Evolutionary conservation across 2,888 invertebrate species (phyloP).

Genomic region (Pterobdella sp.): DNA sequence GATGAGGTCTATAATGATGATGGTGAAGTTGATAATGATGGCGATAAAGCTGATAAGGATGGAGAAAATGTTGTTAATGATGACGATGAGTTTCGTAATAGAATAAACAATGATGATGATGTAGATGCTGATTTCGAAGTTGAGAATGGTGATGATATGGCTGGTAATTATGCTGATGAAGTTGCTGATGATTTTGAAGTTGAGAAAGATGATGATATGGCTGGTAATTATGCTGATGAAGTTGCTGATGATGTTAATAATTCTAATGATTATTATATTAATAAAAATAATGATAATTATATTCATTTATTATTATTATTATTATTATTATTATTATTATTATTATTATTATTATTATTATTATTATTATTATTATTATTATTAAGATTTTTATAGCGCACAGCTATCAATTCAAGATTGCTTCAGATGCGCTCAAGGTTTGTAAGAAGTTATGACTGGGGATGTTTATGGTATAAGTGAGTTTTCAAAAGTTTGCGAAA

Average conservation of each 20-base stretch:
- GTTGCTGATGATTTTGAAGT: slow-evolving; percentile 34
- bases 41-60: background rate
- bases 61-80: slow-evolving; percentile 33
- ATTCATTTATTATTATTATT: slow-evolving; percentile 20
- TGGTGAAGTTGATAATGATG: slow-evolving; percentile 24
- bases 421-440: too few relatives aligned
- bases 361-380: background rate
- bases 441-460: too few relatives aligned
- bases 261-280: slow-evolving; percentile 22
- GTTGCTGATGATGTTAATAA: slow-evolving; percentile 34
- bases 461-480: too few relatives aligned
- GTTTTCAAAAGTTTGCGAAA: too few relatives aligned
- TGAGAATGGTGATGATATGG: slow-evolving; percentile 32
- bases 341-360: background rate
- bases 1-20: slow-evolving; percentile 34
- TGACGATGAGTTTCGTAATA: slow-evolving; percentile 35
- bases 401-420: too few relatives aligned
- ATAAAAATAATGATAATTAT: slow-evolving; percentile 34
- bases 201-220: slow-evolving; percentile 22
- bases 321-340: background rate
- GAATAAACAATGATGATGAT: slow-evolving; percentile 19
- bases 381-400: too few relatives aligned
- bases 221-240: slow-evolving; percentile 34
- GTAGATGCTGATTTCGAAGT: slow-evolving; percentile 33
- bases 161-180: slow-evolving; percentile 34